phyloP scores from a whole-genome alignment of 1,140 invertebrate genomes.

The Drosophila athabasca region DNA sequence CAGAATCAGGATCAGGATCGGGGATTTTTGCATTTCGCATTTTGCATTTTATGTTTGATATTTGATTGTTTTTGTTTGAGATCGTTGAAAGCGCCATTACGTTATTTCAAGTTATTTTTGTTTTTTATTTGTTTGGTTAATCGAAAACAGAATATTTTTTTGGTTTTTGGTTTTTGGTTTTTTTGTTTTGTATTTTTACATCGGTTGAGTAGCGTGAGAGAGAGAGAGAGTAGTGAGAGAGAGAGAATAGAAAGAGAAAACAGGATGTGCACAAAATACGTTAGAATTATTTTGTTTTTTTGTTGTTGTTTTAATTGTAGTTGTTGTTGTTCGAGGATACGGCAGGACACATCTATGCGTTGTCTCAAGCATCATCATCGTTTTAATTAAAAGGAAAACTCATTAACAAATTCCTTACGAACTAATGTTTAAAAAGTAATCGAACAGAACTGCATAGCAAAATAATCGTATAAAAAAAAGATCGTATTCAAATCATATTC shows the following conservation, averaged over 20 bases:
- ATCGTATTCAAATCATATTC: slow-evolving; percentile 11
- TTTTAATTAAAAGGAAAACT: slow-evolving; percentile 62
- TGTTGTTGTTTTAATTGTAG: slow-evolving; percentile 57
- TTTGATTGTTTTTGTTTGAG: slow-evolving; percentile 57
- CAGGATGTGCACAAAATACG: slow-evolving; percentile 84
- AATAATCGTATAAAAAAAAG: slow-evolving; percentile 16
- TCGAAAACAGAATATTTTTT: slow-evolving; percentile 33
- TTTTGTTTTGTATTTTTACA: slow-evolving; percentile 67
- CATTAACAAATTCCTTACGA: slow-evolving; percentile 73
- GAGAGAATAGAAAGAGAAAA: slow-evolving; percentile 83
- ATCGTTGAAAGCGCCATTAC: slow-evolving; percentile 79
- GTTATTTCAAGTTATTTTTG: slow-evolving; percentile 51
- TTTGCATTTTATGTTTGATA: slow-evolving; percentile 35
- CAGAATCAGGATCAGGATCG: slow-evolving; percentile 14
- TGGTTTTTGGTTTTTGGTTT: slow-evolving; percentile 56
- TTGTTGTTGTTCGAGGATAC: slow-evolving; percentile 24
- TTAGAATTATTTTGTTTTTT: slow-evolving; percentile 83
- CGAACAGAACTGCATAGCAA: slow-evolving; percentile 76
- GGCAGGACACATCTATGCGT: too few relatives aligned
- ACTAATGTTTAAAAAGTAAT: slow-evolving; percentile 66
- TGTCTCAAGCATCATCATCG: slow-evolving; percentile 63
- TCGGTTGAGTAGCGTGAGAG: slow-evolving; percentile 81
- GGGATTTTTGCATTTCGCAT: slow-evolving; percentile 17
- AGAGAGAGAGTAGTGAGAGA: slow-evolving; percentile 74
- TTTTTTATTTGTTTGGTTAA: slow-evolving; percentile 44